These are phyloP conservation scores for Recurvirostra avosetta DNA, from an alignment of 2,113 vertebrate genomes.

Conservation along the genomic window DNA sequence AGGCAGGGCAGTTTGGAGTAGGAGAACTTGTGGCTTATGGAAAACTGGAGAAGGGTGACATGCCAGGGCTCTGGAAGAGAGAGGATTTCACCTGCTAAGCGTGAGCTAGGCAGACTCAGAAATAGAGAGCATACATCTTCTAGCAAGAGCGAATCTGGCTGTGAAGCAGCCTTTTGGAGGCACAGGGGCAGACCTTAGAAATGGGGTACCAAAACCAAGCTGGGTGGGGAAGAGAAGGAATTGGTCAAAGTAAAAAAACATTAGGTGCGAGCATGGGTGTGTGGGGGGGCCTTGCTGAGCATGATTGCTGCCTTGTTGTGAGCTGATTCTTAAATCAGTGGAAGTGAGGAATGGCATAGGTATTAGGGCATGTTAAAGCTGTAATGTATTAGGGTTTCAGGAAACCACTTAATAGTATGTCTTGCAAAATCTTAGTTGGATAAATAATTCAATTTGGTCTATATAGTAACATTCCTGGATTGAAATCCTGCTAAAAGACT, in stretches of 20 bases:
- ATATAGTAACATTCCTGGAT: not conserved
- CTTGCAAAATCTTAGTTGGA: constrained; percentile 40
- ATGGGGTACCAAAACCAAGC: not conserved
- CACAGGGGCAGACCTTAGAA: not conserved
- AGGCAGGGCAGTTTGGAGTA: not conserved
- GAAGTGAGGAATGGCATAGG: not conserved
- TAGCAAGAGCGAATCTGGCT: not conserved
- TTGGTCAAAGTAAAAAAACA: not conserved
- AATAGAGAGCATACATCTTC: not conserved
- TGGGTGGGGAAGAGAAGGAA: not conserved
- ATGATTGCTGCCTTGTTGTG: not conserved
- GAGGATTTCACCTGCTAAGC: not conserved
- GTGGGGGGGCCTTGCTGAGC: not conserved
- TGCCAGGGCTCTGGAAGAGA: not conserved
- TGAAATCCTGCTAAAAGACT: constrained; percentile 43
- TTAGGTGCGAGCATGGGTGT: not conserved
- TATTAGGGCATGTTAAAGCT: not conserved
- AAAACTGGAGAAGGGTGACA: not conserved
- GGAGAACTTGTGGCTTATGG: not conserved
- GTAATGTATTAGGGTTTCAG: constrained; percentile 33
- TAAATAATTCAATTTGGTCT: constrained; percentile 63
- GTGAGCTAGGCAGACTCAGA: not conserved
- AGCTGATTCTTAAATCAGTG: not conserved
- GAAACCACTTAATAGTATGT: constrained; percentile 7
- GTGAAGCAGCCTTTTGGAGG: not conserved